Base-by-base conservation (phyloP, 2,113 vertebrate genomes). In the Nothobranchius kuhntae region DNA sequence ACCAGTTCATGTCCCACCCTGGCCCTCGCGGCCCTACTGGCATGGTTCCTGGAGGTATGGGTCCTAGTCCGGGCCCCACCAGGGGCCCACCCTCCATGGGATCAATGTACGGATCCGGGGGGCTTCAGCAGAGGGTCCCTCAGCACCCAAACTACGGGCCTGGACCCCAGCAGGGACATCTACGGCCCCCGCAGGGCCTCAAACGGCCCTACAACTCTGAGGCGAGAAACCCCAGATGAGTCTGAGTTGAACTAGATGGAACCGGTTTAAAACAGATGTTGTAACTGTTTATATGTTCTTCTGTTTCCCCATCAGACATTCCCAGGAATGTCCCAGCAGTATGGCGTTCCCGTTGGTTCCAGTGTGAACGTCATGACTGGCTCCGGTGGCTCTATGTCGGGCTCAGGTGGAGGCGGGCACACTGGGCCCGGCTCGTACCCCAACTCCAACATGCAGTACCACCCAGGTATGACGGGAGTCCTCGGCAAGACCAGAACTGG, bases 131-230 rank as follows among this genome's bases (percentile, higher is more conserved):
- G 87, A 91, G 95, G 68, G 76, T 94, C 65, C 92, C 94, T 24
- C 95, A 95, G 73, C 95, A 95, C 0, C 87, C 87, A 50, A 81
- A 90, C 44, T 96, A 96, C 13, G 86, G 93, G 0, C 93, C 90
- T 0, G 89, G 87, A 36, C 74, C 85, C 0, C 96, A 95, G 80
- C 94, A 94, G 55, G 91, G 93, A 13, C 93, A 94, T 24, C 65
- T 85, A 21, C 75, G 91, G 50, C 83, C 87, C 24, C 92, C 92
- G 0, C 96, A 96, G 68, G 91, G 93, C 2, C 89, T 97, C 14
- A 98, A 98, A 81, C 93, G 96, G 3, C 78, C 91, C 0, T 98
- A 96, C 77, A 93, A 87, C 70, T 86, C 57, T 0, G 96, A 98
- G 93, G 96, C 96, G 73, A 91, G 92, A 82, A 15, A 8, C 9